phyloP scores from a whole-genome alignment of 2,888 invertebrate genomes.

The Fabriciana adippe region DNA sequence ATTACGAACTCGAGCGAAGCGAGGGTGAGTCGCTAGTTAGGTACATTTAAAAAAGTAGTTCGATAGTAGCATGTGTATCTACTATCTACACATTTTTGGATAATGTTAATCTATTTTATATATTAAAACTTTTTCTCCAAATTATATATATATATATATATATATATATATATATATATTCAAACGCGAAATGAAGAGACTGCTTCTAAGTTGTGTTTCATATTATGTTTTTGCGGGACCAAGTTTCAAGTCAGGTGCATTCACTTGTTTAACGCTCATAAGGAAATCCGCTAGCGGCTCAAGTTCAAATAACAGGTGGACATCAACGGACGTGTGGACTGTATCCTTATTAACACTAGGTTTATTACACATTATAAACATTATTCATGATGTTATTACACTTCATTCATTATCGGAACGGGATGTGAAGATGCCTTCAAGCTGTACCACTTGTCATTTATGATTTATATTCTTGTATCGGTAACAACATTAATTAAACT shows the following conservation, averaged over 20 bases:
- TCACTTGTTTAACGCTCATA: slow-evolving; percentile 16
- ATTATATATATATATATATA: no score
- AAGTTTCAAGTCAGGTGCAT: slow-evolving; percentile 20
- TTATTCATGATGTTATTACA: slow-evolving; percentile 12
- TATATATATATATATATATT: no score
- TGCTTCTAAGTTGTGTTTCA: neutral
- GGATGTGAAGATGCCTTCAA: slow-evolving; percentile 4
- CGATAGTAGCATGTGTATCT: no score
- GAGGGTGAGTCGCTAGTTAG: no score
- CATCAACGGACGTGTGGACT: slow-evolving; percentile 10
- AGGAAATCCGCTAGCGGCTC: slow-evolving; percentile 35
- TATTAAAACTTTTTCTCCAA: no score
- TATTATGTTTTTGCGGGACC: slow-evolving; percentile 30
- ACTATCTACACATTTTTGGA: no score
- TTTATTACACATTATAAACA: slow-evolving; percentile 6
- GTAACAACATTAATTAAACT: no score
- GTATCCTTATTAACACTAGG: slow-evolving; percentile 24
- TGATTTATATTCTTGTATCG: no score
- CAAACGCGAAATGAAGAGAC: neutral
- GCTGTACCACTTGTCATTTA: neutral
- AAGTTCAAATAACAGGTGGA: slow-evolving; percentile 32
- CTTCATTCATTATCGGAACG: slow-evolving; percentile 9
- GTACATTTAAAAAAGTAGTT: no score
- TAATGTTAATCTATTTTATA: no score
- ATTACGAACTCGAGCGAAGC: no score